Evolutionary conservation across 1,140 invertebrate species (phyloP), one percentile per base, ranked within the genome.

Genomic region (Musca domestica): DNA sequence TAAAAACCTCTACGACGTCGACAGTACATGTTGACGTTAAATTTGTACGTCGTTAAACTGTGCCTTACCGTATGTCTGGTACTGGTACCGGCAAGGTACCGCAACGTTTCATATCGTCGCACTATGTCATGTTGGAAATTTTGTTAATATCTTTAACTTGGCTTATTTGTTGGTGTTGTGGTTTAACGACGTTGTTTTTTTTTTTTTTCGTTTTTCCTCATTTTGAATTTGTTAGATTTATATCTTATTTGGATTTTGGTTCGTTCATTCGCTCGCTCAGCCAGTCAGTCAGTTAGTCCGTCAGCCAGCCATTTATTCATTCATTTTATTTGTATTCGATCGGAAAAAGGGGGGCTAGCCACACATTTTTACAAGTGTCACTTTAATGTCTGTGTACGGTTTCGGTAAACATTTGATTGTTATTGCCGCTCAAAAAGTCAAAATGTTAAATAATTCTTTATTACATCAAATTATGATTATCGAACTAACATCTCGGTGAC

Each of bases 381-480:
- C 30, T 58, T 58, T 58, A 58, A 58, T 58, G 54, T 58, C 54
- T 58, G 17, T 58, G 25, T 58, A 30, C 17, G 27, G 27, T 30
- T 19, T 49, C 12, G 15, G 47, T 49, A 19, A 15, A 49, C 17
- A n/a, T 49, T 49, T 49, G 15, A 3, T 49, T 49, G 4, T 49
- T 49, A 19, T 49, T 19, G 5, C 17, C 47, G 15, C 47, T 49
- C 47, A n/a, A 5, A 49, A 58, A 58, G 54, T 58, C 54, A 58
- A 58, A 58, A 58, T 58, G 54, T 58, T 58, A 58, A 58, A 58
- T 58, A 27, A 58, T 58, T 58, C 54, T 58, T 58, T 58, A 58
- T 58, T 27, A 27, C 30, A 27, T 58, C 54, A 27, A 34, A 30
- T 58, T 58, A 34, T 58, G 54, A 58, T 58, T 27, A 58, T 58